Percentiles rank a stretch among this genome's conserved stretches.
phyloP scores from a whole-genome alignment of 1,140 invertebrate genomes.

The Plodia interpunctella region DNA sequence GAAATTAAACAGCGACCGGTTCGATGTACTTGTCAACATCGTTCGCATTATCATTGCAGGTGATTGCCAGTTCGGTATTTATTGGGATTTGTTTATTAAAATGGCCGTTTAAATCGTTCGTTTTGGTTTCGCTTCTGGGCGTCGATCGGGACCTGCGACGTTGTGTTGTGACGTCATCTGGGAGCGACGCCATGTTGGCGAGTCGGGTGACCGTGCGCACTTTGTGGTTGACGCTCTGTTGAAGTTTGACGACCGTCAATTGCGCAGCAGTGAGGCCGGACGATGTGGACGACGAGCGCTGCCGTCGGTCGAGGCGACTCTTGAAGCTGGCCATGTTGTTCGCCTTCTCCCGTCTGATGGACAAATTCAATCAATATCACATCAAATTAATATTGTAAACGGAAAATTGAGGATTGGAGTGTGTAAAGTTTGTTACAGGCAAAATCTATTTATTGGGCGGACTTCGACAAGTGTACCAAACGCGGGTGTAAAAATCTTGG shows the following conservation, averaged over 20 bases:
- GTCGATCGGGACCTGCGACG: neutral
- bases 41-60: neutral
- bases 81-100: no score
- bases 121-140: constrained; percentile 9
- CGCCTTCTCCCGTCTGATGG: constrained; percentile 1
- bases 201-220: constrained; percentile 17
- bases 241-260: neutral
- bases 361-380: neutral
- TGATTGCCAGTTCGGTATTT: neutral
- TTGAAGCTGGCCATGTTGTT: neutral
- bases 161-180: constrained; percentile 14
- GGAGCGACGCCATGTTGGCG: constrained; percentile 14
- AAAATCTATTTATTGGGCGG: no score
- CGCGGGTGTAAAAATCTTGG: no score
- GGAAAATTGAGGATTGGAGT: no score
- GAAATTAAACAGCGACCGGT: neutral
- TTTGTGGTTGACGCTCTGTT: constrained; percentile 37
- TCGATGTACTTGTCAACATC: neutral
- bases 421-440: no score
- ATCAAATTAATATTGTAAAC: no score
- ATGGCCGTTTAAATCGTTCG: constrained; percentile 35
- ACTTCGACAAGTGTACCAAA: no score
- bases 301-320: neutral
- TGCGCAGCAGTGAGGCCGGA: neutral
- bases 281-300: neutral